Evolutionary conservation across 2,888 invertebrate genomes (phyloP), one percentile per base, ranked within the genome.

Genomic region (Rosalia funebris): DNA sequence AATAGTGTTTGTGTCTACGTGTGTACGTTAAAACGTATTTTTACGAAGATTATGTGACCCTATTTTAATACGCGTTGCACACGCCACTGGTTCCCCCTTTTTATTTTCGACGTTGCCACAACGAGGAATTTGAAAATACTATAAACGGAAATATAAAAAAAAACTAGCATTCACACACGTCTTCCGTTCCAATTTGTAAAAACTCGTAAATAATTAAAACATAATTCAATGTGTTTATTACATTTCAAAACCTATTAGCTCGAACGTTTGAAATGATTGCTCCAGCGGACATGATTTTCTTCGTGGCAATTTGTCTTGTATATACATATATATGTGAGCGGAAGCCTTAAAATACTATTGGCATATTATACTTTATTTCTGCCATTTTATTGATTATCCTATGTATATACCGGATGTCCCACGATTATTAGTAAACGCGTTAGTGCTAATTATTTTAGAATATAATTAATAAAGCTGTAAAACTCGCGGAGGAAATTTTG

Each of bases 401-500:
- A 17, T 12, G 11, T 50, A 39, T 50, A 19, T 50, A 50, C 50
- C 50, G 50, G 50, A 50, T 50, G 50, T 50, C 50, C 39, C 31
- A 15, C 20, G 11, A 11, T 34, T 25, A n/a, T n/a, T n/a, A n/a
- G n/a, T n/a, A n/a, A n/a, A n/a, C n/a, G n/a, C n/a, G n/a, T n/a
- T n/a, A n/a, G n/a, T n/a, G n/a, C n/a, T n/a, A n/a, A n/a, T n/a
- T n/a, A n/a, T n/a, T n/a, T n/a, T n/a, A n/a, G n/a, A n/a, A n/a
- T n/a, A n/a, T n/a, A n/a, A n/a, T n/a, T n/a, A n/a, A n/a, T n/a
- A n/a, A n/a, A n/a, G n/a, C n/a, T n/a, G n/a, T n/a, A n/a, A n/a
- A n/a, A n/a, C n/a, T n/a, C n/a, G n/a, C 25, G 4, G 7, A 25
- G 25, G 25, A 25, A 5, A 7, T 25, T 25, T 25, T 25, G 25